A percentile compares a stretch with the other conserved stretches of the same genome.
Evolutionary conservation across 1,140 invertebrate species (phyloP).

Genomic region (Eciton burchellii): DNA sequence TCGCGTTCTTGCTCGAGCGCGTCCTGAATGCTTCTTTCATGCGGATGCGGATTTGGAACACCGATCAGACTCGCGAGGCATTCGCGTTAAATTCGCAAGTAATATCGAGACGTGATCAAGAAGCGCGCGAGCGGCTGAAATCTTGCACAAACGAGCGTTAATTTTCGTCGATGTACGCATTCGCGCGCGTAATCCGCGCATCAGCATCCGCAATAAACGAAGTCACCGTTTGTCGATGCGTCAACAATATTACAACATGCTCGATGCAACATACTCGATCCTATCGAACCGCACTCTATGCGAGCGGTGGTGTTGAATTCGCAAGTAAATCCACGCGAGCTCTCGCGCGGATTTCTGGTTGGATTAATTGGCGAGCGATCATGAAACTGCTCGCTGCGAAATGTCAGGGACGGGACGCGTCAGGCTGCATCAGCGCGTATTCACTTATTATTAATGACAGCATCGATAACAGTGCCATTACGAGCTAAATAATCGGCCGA

Average conservation of each 20-base stretch:
- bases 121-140: neutral
- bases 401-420: conserved; percentile 39
- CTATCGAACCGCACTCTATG: conserved; percentile 38
- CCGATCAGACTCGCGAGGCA: neutral
- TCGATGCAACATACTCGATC: conserved; percentile 41
- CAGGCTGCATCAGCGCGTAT: conserved; percentile 16
- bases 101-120: neutral
- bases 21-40: conserved; percentile 42
- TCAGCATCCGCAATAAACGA: conserved; percentile 1
- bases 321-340: conserved; percentile 42
- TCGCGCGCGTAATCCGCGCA: neutral
- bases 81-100: conserved; percentile 17
- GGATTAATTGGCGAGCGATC: conserved; percentile 51
- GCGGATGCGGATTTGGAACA: neutral
- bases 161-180: neutral
- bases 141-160: neutral
- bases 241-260: conserved; percentile 39
- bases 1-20: neutral
- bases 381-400: conserved; percentile 48
- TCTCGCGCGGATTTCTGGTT: conserved; percentile 34
- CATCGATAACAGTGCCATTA: conserved; percentile 53
- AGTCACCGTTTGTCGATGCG: neutral
- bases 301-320: conserved; percentile 23
- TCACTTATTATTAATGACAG: conserved; percentile 55
- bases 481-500: conserved; percentile 46